Base-by-base conservation (phyloP, 2,113 vertebrate species). In the Gymnorhina tibicen region DNA sequence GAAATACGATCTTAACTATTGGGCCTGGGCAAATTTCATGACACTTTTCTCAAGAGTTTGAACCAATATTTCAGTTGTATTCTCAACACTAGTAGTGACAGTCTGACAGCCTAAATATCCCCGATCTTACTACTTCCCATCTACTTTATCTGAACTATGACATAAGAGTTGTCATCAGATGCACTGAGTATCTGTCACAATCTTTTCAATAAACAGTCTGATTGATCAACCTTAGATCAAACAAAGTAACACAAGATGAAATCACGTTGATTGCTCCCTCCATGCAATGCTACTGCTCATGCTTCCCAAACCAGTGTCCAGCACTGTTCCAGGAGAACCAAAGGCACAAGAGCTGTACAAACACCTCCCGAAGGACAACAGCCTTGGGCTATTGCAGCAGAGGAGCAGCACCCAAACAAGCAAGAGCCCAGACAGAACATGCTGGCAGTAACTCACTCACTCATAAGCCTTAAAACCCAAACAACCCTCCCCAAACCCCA, bases 21-120 rank as follows among this genome's bases (percentile, higher is more conserved):
- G 94, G 69, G 81, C 44, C 56, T 74, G 62, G 49, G 78, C 74
- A 94, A 79, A 93, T 93, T 95, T 94, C 93, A 87, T 44, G 84
- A 74, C 35, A 56, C 62, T 72, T 64, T 91, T 62, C 69, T 82
- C 80, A 75, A n/a, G 80, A 93, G 42, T 89, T 93, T 85, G 56
- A 89, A 60, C 64, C 84, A 87, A 12, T 94, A 91, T 95, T 93
- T 97, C 95, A 94, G 67, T 85, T 56, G 44, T 60, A 76, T 32
- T 89, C 68, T 86, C 86, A 95, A 74, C 56, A 30, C 52, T 13
- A 80, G 60, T 68, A 52, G 59, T 75, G 94, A 95, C 91, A 77
- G n/a, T 67, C 89, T 86, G 91, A 92, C 91, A 94, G 55, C 58
- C 72, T 80, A 93, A 92, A 92, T 64, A 93, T 26, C 76, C 52